Evolutionary conservation across 2,797 vertebrate species (phyloP).

Genomic region (Geotria australis): DNA sequence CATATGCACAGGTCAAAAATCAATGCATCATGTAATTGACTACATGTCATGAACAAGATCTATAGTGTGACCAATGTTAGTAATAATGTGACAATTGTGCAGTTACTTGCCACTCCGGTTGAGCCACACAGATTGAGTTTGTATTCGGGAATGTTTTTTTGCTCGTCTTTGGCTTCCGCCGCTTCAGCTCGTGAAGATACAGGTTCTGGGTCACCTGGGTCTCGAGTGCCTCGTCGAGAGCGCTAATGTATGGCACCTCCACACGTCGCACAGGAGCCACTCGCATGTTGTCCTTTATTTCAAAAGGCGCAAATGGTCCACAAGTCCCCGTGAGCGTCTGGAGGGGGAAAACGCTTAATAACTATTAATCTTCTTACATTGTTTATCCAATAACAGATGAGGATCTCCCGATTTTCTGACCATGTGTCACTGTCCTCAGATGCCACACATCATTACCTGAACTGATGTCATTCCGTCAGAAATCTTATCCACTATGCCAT

Average conservation of each 20-base stretch:
- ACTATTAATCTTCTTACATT: neutral
- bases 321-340: slow-evolving; percentile 70
- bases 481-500: too few species aligned
- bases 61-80: too few species aligned
- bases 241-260: slow-evolving; percentile 21
- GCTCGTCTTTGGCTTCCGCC: slow-evolving; percentile 7
- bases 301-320: slow-evolving; percentile 89
- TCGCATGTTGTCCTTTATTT: slow-evolving; percentile 73
- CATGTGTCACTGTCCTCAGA: too few species aligned
- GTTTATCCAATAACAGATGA: neutral
- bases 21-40: too few species aligned
- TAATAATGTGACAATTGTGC: slow-evolving; percentile 1
- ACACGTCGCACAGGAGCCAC: slow-evolving; percentile 46
- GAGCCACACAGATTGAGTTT: slow-evolving; percentile 22
- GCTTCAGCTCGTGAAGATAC: slow-evolving; percentile 31
- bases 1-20: too few species aligned
- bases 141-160: slow-evolving; percentile 9
- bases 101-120: neutral
- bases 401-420: too few species aligned
- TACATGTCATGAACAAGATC: too few species aligned
- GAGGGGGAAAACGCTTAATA: neutral
- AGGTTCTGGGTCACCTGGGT: slow-evolving; percentile 18
- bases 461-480: too few species aligned
- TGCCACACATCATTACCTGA: too few species aligned
- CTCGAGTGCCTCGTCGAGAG: slow-evolving; percentile 29